These are phyloP conservation scores for Podarcis cretensis DNA, from an alignment of 2,113 vertebrate genomes.

Conservation along the genomic window DNA sequence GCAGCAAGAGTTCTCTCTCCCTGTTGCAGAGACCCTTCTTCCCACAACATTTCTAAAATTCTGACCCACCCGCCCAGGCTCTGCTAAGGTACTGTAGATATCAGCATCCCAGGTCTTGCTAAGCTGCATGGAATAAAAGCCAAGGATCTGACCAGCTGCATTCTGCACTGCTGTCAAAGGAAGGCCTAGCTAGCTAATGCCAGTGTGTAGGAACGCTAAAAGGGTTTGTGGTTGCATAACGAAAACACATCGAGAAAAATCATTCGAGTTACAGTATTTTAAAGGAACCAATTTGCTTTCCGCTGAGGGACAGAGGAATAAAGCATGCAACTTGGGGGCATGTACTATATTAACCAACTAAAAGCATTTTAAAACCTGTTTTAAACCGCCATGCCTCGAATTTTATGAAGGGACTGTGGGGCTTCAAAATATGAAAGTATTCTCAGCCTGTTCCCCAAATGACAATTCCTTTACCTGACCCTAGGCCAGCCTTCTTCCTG, in stretches of 20 bases:
- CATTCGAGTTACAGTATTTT: slow-evolving; percentile 6
- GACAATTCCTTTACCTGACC: neutral
- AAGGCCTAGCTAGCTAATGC: neutral
- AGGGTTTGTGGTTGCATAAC: neutral
- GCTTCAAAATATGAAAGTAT: neutral
- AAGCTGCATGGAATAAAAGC: neutral
- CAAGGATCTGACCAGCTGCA: neutral
- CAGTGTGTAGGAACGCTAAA: neutral
- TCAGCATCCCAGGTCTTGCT: too few species aligned
- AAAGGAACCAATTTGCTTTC: slow-evolving; percentile 72
- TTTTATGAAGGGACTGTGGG: neutral
- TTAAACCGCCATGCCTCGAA: neutral
- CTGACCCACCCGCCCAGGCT: too few species aligned
- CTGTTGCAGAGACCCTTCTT: neutral
- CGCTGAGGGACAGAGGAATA: slow-evolving; percentile 26
- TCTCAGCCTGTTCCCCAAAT: neutral
- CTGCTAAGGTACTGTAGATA: neutral
- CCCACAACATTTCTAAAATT: neutral
- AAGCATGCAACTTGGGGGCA: neutral
- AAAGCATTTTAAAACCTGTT: neutral
- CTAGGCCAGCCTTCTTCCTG: neutral
- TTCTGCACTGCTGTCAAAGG: neutral
- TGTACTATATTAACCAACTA: neutral
- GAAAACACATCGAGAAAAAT: neutral
- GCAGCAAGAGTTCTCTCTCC: neutral